Conservation (phyloP, 2,113 vertebrate genomes). For the Pituophis catenifer region DNA sequence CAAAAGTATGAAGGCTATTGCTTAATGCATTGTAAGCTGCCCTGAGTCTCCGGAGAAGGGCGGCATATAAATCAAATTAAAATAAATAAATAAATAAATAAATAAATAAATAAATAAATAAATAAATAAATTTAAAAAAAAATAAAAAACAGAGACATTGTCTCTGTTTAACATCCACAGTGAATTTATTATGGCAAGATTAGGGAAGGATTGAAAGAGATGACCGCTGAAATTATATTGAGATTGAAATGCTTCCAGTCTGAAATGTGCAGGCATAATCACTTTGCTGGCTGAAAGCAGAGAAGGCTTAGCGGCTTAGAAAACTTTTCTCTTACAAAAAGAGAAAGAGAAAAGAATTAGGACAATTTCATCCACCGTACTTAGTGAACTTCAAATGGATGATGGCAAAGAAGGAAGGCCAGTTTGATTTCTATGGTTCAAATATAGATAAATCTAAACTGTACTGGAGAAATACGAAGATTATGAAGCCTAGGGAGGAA, state of each 20-base stretch:
- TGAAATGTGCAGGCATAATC: background rate
- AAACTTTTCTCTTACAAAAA: background rate
- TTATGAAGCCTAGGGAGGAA: background rate
- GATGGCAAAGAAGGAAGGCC: background rate
- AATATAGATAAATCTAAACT: background rate
- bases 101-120: too few species aligned
- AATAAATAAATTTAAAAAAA: too few species aligned
- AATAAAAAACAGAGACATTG: background rate
- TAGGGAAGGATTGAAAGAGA: background rate
- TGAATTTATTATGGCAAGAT: background rate
- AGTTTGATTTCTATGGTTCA: background rate
- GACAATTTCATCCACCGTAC: background rate
- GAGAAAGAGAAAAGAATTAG: background rate
- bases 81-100: too few species aligned
- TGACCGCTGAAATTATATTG: background rate
- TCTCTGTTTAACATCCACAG: background rate
- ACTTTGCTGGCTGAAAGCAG: background rate
- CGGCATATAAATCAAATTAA: too few species aligned
- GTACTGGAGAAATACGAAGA: background rate
- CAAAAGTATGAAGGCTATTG: too few species aligned
- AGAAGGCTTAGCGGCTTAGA: background rate
- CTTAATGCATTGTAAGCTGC: too few species aligned
- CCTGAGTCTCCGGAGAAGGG: too few species aligned
- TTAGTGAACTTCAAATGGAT: background rate
- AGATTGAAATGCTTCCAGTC: background rate